Evolutionary conservation across 2,888 invertebrate species (phyloP), one percentile per base, ranked within the genome.

Genomic region (Chaetoderma sp.): DNA sequence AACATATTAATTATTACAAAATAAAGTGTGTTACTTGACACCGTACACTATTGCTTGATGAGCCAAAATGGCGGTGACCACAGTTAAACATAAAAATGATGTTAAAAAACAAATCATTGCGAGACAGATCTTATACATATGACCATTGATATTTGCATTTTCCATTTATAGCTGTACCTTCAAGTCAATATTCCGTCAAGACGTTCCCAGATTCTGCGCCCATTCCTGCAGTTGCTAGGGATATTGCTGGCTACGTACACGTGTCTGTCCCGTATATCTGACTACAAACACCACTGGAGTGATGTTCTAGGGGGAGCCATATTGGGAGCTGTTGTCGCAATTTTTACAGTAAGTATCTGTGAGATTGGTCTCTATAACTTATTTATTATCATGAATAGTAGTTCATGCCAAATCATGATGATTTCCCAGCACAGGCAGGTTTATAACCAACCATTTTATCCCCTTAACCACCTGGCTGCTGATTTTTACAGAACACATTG

Each of bases 251-350:
- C 96, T 32, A 70, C 78, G 58, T 82, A 75, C 68, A 78, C 78
- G 4, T 73, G 80, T n/a, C 90, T 97, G 88, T 93, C 95, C 1
- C 90, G 98, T 36, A 91, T 98, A 39, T 95, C 95, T 0, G 94
- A 98, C 88, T 95, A 98, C 89, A 98, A 98, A 86, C 98, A 98
- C 87, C 98, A 98, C 84, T 97, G 96, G 95, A 96, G 94, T 80
- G 98, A 98, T 87, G 98, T 98, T 1, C 88, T 98, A 32, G 92
- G 92, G 58, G 98, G 98, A 0, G 83, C 85, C 25, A 60, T 89
- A 39, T 85, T 90, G 65, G 90, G 90, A 39, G 72, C 80, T 13
- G 39, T 81, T n/a, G 80, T 86, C 5, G 88, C 88, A 10, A n/a
- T 85, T 6, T 63, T 87, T 13, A 66, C 72, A 55, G 84, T 84